Conservation (phyloP, 2,797 vertebrate genomes). For the Pempheris klunzingeri region DNA sequence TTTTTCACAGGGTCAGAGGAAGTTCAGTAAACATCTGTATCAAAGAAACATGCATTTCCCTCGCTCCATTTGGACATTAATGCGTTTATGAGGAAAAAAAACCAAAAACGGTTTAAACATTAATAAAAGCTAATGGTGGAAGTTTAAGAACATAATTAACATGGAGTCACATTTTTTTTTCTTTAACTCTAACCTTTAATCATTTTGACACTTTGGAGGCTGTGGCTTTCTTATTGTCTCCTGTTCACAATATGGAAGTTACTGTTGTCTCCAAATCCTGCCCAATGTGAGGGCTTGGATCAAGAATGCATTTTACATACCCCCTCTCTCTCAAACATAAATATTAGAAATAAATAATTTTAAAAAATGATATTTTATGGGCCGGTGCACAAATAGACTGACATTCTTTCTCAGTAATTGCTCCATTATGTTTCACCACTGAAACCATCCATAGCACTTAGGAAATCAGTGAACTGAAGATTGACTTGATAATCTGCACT, state of each 20-base stretch:
- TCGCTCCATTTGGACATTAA: not conserved
- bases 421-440: not conserved
- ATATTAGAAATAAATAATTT: not conserved
- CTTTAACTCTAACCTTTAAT: not conserved
- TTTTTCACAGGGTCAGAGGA: conserved; percentile 21
- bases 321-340: not conserved
- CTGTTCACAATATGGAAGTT: not conserved
- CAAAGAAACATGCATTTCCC: not conserved
- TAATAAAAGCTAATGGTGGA: not conserved
- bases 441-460: not conserved
- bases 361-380: too few species aligned
- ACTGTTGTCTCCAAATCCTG: not conserved
- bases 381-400: not conserved
- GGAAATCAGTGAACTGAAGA: not conserved
- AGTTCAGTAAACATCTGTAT: too few species aligned
- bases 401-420: not conserved
- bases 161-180: not conserved
- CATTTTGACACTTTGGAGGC: not conserved
- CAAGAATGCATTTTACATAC: not conserved
- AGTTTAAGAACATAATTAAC: not conserved
- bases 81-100: not conserved
- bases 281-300: not conserved
- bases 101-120: too few species aligned
- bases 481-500: not conserved
- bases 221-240: not conserved